Evolutionary conservation across 2,113 vertebrate species (phyloP).

Genomic region (Tricholaema leucomelas): DNA sequence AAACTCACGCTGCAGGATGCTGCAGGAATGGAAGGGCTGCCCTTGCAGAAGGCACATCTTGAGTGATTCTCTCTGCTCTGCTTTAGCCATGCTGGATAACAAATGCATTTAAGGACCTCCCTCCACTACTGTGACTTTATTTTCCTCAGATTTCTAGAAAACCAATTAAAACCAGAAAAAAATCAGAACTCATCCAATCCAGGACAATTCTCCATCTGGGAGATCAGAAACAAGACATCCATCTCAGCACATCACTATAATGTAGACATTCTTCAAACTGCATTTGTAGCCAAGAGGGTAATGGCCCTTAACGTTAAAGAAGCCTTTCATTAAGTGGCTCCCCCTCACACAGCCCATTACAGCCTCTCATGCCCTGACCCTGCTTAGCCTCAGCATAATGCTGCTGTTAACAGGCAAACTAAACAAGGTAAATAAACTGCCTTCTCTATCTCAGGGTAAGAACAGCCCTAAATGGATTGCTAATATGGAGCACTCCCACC

Average conservation of each 20-base stretch:
- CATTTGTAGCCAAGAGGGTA: constrained; percentile 67
- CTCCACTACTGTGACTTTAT: neutral
- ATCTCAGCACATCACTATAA: constrained; percentile 59
- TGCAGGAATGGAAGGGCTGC: no score
- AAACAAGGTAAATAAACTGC: constrained; percentile 50
- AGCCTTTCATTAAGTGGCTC: constrained; percentile 54
- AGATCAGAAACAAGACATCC: constrained; percentile 31
- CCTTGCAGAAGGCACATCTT: no score
- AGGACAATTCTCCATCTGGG: constrained; percentile 39
- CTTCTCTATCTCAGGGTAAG: constrained; percentile 20
- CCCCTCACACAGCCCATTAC: constrained; percentile 41
- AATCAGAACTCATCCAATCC: constrained; percentile 4
- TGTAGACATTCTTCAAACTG: constrained; percentile 67
- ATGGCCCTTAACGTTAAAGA: constrained; percentile 68
- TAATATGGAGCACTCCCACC: neutral
- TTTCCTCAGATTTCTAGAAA: constrained; percentile 8
- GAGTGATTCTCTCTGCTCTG: no score
- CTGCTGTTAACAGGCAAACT: constrained; percentile 57
- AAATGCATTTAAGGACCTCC: neutral
- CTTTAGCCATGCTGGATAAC: neutral
- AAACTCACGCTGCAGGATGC: no score
- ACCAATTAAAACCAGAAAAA: neutral
- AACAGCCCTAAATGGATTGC: constrained; percentile 21
- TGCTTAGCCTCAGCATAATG: neutral
- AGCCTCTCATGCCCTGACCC: constrained; percentile 29